Conservation (phyloP, 2,888 invertebrate genomes). For the Andrena hattorfiana region DNA sequence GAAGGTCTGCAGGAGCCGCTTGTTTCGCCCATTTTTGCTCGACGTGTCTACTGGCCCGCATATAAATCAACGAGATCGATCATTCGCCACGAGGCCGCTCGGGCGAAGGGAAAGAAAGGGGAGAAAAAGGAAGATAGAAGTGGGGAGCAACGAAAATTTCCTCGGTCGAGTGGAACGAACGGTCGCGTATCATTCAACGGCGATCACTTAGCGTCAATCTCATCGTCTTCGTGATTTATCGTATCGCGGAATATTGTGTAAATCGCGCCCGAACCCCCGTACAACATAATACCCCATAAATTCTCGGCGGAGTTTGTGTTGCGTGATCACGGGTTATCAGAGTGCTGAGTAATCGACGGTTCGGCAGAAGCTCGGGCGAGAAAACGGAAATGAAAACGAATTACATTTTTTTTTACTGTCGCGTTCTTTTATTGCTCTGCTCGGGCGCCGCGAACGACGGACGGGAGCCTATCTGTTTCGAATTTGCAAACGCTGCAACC, state of each 20-base stretch:
- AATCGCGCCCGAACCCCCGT: slow-evolving; percentile 40
- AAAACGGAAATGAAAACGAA: slow-evolving; percentile 28
- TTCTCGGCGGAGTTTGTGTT: slow-evolving; percentile 26
- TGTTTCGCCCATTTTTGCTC: slow-evolving; percentile 35
- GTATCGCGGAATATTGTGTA: slow-evolving; percentile 44
- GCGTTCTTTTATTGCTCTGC: background rate
- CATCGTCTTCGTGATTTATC: slow-evolving; percentile 55
- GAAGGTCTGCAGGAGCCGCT: background rate
- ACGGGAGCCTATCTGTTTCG: background rate
- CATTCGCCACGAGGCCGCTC: background rate
- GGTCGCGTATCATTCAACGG: slow-evolving; percentile 28
- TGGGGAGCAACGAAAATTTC: background rate
- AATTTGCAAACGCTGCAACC: background rate
- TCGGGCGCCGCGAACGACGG: background rate
- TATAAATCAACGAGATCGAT: slow-evolving; percentile 5
- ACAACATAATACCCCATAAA: slow-evolving; percentile 59
- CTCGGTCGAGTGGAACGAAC: background rate
- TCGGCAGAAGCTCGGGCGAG: slow-evolving; percentile 24
- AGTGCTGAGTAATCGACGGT: slow-evolving; percentile 39
- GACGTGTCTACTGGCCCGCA: slow-evolving; percentile 12
- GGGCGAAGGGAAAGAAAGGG: background rate
- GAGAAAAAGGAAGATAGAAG: background rate
- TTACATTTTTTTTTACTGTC: background rate
- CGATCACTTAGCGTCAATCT: slow-evolving; percentile 57
- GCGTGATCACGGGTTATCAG: slow-evolving; percentile 53